Evolutionary conservation across 2,113 vertebrate genomes (phyloP).

Genomic region (Emberiza fucata): DNA sequence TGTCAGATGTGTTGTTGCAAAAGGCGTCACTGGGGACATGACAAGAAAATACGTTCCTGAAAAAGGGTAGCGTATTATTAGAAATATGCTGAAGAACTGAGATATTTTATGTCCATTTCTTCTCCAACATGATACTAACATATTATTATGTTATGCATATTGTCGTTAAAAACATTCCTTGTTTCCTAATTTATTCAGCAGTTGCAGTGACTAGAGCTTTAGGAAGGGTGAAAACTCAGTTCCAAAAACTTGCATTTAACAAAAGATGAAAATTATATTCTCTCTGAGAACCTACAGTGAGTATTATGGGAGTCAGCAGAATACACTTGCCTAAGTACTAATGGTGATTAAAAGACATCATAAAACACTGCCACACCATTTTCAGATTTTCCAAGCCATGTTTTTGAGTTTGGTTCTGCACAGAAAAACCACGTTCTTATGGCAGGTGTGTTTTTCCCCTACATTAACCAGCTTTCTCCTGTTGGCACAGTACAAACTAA

Average conservation of each 20-base stretch:
- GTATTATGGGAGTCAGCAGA: not conserved
- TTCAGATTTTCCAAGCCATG: not conserved
- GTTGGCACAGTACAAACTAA: not conserved
- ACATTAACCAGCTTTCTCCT: not conserved
- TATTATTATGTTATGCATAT: not conserved
- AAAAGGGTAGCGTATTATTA: not conserved
- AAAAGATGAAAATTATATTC: not conserved
- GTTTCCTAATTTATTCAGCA: not conserved
- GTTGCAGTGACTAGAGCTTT: not conserved
- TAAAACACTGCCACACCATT: not conserved
- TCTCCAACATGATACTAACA: not conserved
- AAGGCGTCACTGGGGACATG: not conserved
- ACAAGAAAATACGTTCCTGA: not conserved
- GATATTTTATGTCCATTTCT: not conserved
- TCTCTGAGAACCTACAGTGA: not conserved
- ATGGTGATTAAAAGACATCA: not conserved
- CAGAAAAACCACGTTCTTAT: rapidly evolving
- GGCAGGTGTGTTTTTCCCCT: not conserved
- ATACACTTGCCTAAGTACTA: not conserved
- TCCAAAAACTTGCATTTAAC: not conserved
- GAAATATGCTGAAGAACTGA: not conserved
- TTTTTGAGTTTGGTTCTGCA: not conserved
- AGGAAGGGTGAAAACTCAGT: not conserved
- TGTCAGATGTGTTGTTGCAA: not conserved
- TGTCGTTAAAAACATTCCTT: not conserved